phyloP scores from a whole-genome alignment of 1,140 invertebrate genomes.

The Diplogasteroides magnus region DNA sequence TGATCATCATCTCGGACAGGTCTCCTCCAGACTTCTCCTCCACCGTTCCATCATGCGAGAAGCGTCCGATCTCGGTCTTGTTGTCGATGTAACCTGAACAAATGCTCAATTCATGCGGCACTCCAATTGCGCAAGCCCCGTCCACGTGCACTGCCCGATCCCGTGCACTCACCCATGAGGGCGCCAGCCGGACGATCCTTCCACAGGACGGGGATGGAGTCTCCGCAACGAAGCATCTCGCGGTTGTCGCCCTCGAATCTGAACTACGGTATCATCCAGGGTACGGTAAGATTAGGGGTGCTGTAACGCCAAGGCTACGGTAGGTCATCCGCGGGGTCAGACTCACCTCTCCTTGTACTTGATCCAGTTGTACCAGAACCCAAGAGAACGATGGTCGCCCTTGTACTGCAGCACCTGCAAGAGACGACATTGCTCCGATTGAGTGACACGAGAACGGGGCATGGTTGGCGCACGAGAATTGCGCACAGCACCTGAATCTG shows the following conservation, averaged over 20 bases:
- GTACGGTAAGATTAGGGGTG: neutral
- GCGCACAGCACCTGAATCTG: constrained; percentile 34
- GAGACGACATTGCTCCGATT: neutral
- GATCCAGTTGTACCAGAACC: constrained; percentile 51
- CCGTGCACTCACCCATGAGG: constrained; percentile 25
- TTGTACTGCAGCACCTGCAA: constrained; percentile 43
- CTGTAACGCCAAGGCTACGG: neutral
- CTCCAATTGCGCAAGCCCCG: too few species aligned
- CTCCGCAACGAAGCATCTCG: constrained; percentile 40
- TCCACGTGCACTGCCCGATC: too few species aligned
- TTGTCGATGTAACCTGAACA: constrained; percentile 40
- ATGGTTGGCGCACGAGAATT: too few species aligned
- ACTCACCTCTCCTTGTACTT: constrained; percentile 37
- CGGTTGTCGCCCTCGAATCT: constrained; percentile 31
- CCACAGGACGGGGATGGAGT: constrained; percentile 43
- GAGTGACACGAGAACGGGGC: neutral
- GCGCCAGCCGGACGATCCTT: constrained; percentile 25
- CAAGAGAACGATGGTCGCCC: constrained; percentile 39
- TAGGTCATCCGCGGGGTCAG: neutral
- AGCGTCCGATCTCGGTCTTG: constrained; percentile 40
- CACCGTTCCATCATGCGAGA: constrained; percentile 33
- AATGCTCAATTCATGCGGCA: too few species aligned
- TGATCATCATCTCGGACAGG: constrained; percentile 39
- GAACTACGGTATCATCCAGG: constrained; percentile 16
- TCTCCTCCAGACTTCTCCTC: constrained; percentile 29